phyloP scores from a whole-genome alignment of 2,888 invertebrate genomes.

The Herminia tarsipennalis region DNA sequence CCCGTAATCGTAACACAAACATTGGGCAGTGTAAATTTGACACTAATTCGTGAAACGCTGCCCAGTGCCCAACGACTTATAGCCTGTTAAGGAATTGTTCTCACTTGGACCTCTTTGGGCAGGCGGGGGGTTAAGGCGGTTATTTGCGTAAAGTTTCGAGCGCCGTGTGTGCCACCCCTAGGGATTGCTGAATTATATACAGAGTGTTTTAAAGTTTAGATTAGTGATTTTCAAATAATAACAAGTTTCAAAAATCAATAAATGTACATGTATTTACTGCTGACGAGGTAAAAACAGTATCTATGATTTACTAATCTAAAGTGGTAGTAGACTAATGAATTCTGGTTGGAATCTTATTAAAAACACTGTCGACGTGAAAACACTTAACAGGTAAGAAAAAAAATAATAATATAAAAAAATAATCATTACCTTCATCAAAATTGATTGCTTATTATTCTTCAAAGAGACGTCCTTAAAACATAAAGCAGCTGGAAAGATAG shows the following conservation, averaged over 20 bases:
- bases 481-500: too few relatives aligned
- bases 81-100: constrained; percentile 83
- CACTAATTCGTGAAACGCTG: constrained; percentile 71
- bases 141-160: constrained; percentile 74
- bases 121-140: constrained; percentile 30
- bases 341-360: too few relatives aligned
- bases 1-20: constrained; percentile 23
- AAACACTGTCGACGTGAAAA: too few relatives aligned
- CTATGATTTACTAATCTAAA: too few relatives aligned
- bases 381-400: too few relatives aligned
- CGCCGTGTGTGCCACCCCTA: constrained; percentile 64
- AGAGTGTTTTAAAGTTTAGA: constrained; percentile 44
- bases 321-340: too few relatives aligned
- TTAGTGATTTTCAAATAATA: constrained; percentile 8
- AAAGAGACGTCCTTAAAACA: too few relatives aligned
- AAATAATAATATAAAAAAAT: too few relatives aligned
- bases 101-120: constrained; percentile 55
- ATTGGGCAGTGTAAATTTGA: constrained; percentile 57
- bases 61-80: constrained; percentile 69
- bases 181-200: constrained; percentile 55
- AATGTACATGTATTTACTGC: too few relatives aligned
- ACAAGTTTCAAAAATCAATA: neutral
- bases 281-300: too few relatives aligned
- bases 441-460: too few relatives aligned
- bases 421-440: too few relatives aligned